phyloP scores from a whole-genome alignment of 1,140 invertebrate genomes.

The Ditylenchus dipsaci region DNA sequence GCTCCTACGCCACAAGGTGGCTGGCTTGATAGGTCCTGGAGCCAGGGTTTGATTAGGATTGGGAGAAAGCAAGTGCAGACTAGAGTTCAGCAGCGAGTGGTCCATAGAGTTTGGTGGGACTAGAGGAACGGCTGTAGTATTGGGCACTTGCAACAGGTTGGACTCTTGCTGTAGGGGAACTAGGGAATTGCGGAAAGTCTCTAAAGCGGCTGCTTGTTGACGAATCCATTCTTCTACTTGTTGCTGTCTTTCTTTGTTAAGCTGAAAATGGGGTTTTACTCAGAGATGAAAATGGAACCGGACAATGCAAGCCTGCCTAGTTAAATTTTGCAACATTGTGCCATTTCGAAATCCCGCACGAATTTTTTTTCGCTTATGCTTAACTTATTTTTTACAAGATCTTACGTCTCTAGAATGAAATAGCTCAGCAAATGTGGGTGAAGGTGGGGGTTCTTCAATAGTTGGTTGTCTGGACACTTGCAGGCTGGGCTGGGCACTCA shows the following conservation, averaged over 20 bases:
- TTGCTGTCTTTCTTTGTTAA: slow-evolving; percentile 28
- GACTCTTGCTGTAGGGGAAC: slow-evolving; percentile 42
- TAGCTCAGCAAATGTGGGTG: slow-evolving; percentile 44
- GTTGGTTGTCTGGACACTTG: slow-evolving; percentile 48
- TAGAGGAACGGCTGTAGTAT: background rate
- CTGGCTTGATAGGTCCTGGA: slow-evolving; percentile 30
- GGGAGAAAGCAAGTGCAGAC: slow-evolving; percentile 4
- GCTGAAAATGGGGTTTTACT: slow-evolving; percentile 20
- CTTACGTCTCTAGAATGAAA: slow-evolving; percentile 44
- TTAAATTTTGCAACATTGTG: no score
- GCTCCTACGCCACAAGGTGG: slow-evolving; percentile 31
- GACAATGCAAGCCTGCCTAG: background rate
- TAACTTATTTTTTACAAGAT: no score
- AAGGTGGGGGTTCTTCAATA: slow-evolving; percentile 51
- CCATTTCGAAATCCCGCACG: no score
- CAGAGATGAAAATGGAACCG: background rate
- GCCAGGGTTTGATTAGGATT: slow-evolving; percentile 4
- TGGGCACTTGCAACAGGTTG: slow-evolving; percentile 41
- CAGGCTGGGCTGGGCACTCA: background rate
- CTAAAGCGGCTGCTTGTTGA: slow-evolving; percentile 40
- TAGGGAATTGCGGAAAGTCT: slow-evolving; percentile 33
- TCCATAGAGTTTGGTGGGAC: slow-evolving; percentile 5
- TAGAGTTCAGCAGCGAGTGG: slow-evolving; percentile 2
- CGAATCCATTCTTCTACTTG: slow-evolving; percentile 47
- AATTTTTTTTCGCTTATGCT: no score